phyloP scores from a whole-genome alignment of 2,888 invertebrate genomes.

The Sesia apiformis region DNA sequence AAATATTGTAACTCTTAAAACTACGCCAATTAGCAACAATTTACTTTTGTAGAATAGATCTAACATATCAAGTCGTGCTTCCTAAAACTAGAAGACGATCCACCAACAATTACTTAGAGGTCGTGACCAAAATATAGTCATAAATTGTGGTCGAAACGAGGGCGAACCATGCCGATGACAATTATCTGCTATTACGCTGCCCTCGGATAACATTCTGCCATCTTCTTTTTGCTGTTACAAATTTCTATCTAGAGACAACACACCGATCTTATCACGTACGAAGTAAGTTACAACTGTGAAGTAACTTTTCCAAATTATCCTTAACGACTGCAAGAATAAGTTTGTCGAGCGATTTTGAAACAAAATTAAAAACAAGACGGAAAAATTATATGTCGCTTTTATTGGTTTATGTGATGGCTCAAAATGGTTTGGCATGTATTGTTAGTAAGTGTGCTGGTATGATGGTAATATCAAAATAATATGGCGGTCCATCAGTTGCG shows the following conservation, averaged over 20 bases:
- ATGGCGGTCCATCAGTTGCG: conserved; percentile 17
- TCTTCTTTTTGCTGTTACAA: not conserved
- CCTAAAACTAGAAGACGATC: conserved; percentile 26
- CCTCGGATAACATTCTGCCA: not conserved
- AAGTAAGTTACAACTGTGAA: not conserved
- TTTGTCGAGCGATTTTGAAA: conserved; percentile 11
- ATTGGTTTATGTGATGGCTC: not conserved
- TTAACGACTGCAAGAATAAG: conserved; percentile 8
- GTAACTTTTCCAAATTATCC: not conserved
- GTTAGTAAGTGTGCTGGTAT: not conserved
- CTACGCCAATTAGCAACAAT: too few relatives aligned
- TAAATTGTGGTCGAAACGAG: conserved; percentile 49
- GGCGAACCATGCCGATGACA: conserved; percentile 45
- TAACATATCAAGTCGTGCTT: conserved; percentile 21
- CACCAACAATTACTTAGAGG: conserved; percentile 45
- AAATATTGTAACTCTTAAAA: too few relatives aligned
- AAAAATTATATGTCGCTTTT: not conserved
- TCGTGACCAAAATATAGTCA: conserved; percentile 58
- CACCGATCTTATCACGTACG: not conserved
- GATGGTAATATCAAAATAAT: conserved; percentile 16
- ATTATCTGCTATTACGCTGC: conserved; percentile 50
- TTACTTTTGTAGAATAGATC: not conserved
- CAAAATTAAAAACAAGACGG: conserved; percentile 1
- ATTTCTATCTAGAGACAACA: not conserved
- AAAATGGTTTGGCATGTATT: not conserved